Base-by-base conservation (phyloP, 2,888 invertebrate species). In the Orthosia gothica region DNA sequence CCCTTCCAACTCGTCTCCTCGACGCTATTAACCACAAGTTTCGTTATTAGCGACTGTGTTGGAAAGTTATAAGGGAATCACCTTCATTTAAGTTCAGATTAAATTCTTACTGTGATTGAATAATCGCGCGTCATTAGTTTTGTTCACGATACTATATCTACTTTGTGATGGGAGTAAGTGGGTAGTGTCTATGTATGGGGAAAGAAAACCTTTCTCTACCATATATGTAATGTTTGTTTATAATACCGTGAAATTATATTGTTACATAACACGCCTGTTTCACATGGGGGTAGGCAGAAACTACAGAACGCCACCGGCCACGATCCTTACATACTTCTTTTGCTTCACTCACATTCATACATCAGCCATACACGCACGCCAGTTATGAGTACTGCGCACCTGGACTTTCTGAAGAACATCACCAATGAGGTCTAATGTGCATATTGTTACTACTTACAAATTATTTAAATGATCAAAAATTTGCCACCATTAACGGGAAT, bases 81-180 rank as follows among this genome's bases (percentile, higher is more conserved):
- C 95, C 94, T 95, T 94, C 91, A 95, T 95, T 95, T 94, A 94
- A 95, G 93, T 95, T 95, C 90, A 93, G 93, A 95, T 96, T 94
- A 94, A 95, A 95, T 95, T 94, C 93, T 94, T 92, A 93, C 92
- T 91, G 89, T 91, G 91, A 92, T 91, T 92, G 89, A 93, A 93
- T 93, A 92, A 91, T 88, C 90, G 87, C 87, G 84, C 85, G 76
- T 86, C 90, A 89, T 91, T 91, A 81, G 74, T 77, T 83, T 80
- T 50, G 64, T 74, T 82, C 68, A 13, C 40, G 67, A 70, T 58
- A 58, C 68, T 50, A 45, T 69, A 59, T 61, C 45, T 62, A 62
- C 54, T 7, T 23, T 15, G 52, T 55, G 32, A 74, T 57, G 3
- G 20, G 23, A 40, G 12, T 64, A 18, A 5, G 4, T 32, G 40